Evolutionary conservation across 1,140 invertebrate species (phyloP), one percentile per base, ranked within the genome.

Genomic region (Popillia japonica): DNA sequence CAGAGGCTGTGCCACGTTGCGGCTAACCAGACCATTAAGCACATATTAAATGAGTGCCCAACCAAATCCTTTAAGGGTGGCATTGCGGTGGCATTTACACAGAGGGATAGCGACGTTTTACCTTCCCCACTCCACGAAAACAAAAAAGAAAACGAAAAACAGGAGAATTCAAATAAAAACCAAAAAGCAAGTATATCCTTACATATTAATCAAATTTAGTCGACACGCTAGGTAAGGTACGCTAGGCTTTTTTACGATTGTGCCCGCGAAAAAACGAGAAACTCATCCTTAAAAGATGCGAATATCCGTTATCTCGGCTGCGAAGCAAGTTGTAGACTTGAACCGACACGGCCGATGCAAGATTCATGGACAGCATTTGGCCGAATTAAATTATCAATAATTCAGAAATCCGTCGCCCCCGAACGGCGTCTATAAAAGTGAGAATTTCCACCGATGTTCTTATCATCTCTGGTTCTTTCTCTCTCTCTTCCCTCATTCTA

Each of bases 311-410:
- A 64, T 64, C 61, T 64, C 11, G 23, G 17, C 23, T 48, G 11
- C 44, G 0, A 64, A 17, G 61, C 17, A 20, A 22, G 20, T 22
- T 64, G 17, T 22, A 20, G n/a, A n/a, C n/a, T n/a, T n/a, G n/a
- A n/a, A n/a, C n/a, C n/a, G n/a, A n/a, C 20, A n/a, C n/a, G 44
- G 3, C 61, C 61, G 61, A 64, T 64, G 17, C 61, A 64, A 64
- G 61, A 64, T 64, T 64, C 61, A 64, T 64, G 23, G 10, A 20
- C 17, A 64, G 61, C 61, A 64, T 64, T 64, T 27, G 61, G 20
- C 23, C 61, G 61, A 64, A 64, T 64, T 64, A 64, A 64, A 64
- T 64, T 64, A 64, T 64, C 61, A 64, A 64, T 64, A 64, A 64
- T 64, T 64, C 61, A 64, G 61, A 64, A 64, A 64, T 64, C 20